Base-by-base conservation (phyloP, 2,888 invertebrate genomes). In the Oxyteleia sp. region DNA sequence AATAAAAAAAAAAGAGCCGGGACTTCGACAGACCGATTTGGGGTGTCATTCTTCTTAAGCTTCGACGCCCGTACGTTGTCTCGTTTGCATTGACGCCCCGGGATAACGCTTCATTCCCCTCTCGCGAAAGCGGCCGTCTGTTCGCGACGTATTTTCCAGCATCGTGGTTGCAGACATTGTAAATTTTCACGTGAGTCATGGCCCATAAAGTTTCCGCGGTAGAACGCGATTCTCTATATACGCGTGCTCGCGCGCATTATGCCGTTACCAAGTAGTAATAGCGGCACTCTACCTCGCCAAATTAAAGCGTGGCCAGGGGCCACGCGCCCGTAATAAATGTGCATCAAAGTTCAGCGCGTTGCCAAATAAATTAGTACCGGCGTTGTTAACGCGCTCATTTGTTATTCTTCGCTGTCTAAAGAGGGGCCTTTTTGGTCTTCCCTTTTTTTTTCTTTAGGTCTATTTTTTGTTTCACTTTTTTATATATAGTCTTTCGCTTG, bases 141-240 rank as follows among this genome's bases (percentile, higher is more conserved):
- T 41, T 63, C 51, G 69, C 59, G 83, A 79, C 74, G 74, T 45
- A 71, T 59, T 79, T 64, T 79, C 51, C 59, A 75, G 49, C 61
- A 15, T 35, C 63, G 45, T 55, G 63, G 72, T 68, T 79, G 35
- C 74, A 41, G 53, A 15, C 51, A 55, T 45, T 53, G 85, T 78
- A 81, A 84, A 85, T 85, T 85, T 85, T 76, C 84, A 29, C 68
- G 69, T 75, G 85, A 82, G 72, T 82, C 84, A 80, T 79, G 79
- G 82, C 38, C 80, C 76, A 79, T 84, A 85, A 86, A 84, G 68
- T 82, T 84, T 79, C 74, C 74, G 72, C 49, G 74, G 79, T 49
- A 74, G 68, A 72, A 55, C 49, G 64, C 75, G 69, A 64, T 66
- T 72, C 69, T 74, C 74, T 74, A 55, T 64, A 45, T 72, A 68